Evolutionary conservation across 2,113 vertebrate species (phyloP), one percentile per base, ranked within the genome.

Genomic region (Tupaia tana): DNA sequence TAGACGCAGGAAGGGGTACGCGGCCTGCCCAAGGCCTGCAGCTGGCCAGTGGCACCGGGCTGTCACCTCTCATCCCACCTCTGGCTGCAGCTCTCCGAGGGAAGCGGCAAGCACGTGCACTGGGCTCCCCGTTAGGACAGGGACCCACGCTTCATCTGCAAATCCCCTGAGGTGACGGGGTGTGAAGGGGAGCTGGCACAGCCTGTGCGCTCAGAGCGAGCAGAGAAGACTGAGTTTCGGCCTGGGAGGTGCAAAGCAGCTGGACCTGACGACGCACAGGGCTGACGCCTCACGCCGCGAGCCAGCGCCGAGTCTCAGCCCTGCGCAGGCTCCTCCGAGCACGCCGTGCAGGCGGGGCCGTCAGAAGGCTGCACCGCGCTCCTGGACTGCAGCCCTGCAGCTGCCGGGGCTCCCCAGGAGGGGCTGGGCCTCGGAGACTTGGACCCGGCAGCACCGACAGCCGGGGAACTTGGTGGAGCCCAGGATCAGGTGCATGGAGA

Each of bases 361-460:
- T 2, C 54, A 61, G 24, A 22, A 79, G 52, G 29, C 43, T 56
- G 19, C 9, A 0, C 19, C 13, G 0, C 0, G 2, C 29, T 6
- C 15, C 5, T 64, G 27, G 78, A 12, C 66, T 4, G 1, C 61
- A 34, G n/a, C 24, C 10, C 20, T 22, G 59, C 58, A 54, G 14
- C 69, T 34, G 12, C 34, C 5, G 11, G 31, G 69, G 7, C 24
- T 24, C 52, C 24, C 22, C 0, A 0, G 1, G 15, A 2, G 19
- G 43, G 20, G 7, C 3, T 5, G 9, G 2, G 74, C 7, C 15
- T 19, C 15, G 0, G 0, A 0, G 0, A 1, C 19, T 19, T 4
- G 29, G 73, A 16, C 63, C 54, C 14, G 0, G 0, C 6, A 1
- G 52, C 0, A 7, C 83, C 1, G 7, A 3, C 22, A 31, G 89